Evolutionary conservation across 2,113 vertebrate genomes (phyloP).

Genomic region (Chloropsis cyanopogon): DNA sequence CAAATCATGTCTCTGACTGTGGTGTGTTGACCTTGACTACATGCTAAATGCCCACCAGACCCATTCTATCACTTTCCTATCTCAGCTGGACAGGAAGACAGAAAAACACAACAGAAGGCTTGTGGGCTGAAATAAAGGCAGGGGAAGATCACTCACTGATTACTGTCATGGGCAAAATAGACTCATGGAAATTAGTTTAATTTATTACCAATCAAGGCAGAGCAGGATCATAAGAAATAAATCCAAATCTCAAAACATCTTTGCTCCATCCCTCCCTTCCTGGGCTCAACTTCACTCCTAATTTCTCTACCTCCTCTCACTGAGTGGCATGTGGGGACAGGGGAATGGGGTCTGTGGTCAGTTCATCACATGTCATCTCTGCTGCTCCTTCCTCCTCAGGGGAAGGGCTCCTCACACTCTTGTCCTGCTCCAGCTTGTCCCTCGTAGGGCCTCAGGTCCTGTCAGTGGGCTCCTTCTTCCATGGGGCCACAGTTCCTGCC

Average conservation of each 20-base stretch:
- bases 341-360: neutral
- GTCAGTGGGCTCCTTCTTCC: neutral
- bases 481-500: neutral
- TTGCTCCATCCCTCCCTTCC: neutral
- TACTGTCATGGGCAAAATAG: neutral
- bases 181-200: neutral
- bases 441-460: rapidly evolving
- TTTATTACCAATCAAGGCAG: neutral
- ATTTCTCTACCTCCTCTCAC: neutral
- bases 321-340: no score
- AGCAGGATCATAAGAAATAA: neutral
- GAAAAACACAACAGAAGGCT: neutral
- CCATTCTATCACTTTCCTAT: neutral
- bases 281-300: neutral
- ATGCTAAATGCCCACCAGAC: neutral
- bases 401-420: neutral
- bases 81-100: neutral
- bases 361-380: rapidly evolving
- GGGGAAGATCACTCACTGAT: neutral
- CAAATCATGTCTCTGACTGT: neutral
- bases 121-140: neutral
- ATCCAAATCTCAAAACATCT: neutral
- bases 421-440: neutral
- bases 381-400: neutral
- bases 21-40: neutral